phyloP scores from a whole-genome alignment of 1,140 invertebrate species.

The Asobara japonica region DNA sequence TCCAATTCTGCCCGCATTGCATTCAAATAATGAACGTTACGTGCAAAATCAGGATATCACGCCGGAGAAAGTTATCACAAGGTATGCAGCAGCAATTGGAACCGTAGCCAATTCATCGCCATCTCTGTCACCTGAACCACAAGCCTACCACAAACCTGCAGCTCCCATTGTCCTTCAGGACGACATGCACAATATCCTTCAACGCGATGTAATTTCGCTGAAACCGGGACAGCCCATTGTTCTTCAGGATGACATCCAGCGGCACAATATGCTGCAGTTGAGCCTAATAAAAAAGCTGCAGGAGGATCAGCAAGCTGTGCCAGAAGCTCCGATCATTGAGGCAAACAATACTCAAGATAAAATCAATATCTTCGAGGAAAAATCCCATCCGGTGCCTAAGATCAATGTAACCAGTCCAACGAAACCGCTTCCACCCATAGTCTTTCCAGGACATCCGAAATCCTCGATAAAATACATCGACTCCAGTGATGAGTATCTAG shows the following conservation, averaged over 20 bases:
- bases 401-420: slow-evolving; percentile 42
- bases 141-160: not conserved
- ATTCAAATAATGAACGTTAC: slow-evolving; percentile 43
- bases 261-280: slow-evolving; percentile 60
- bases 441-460: slow-evolving; percentile 22
- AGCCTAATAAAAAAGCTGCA: slow-evolving; percentile 53
- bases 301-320: slow-evolving; percentile 33
- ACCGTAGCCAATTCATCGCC: slow-evolving; percentile 46
- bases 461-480: slow-evolving; percentile 46
- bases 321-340: slow-evolving; percentile 38
- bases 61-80: slow-evolving; percentile 54
- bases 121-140: not conserved
- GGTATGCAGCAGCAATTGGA: slow-evolving; percentile 58
- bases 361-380: slow-evolving; percentile 53
- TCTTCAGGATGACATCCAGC: slow-evolving; percentile 51
- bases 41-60: slow-evolving; percentile 63
- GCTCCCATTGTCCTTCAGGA: not conserved
- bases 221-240: not conserved
- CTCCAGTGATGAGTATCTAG: slow-evolving; percentile 61
- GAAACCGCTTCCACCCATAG: slow-evolving; percentile 37
- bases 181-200: not conserved
- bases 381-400: slow-evolving; percentile 39
- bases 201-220: not conserved
- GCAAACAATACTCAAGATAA: slow-evolving; percentile 51
- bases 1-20: not conserved